Base-by-base conservation (phyloP, 2,888 invertebrate genomes). In the Emmelina monodactyla region DNA sequence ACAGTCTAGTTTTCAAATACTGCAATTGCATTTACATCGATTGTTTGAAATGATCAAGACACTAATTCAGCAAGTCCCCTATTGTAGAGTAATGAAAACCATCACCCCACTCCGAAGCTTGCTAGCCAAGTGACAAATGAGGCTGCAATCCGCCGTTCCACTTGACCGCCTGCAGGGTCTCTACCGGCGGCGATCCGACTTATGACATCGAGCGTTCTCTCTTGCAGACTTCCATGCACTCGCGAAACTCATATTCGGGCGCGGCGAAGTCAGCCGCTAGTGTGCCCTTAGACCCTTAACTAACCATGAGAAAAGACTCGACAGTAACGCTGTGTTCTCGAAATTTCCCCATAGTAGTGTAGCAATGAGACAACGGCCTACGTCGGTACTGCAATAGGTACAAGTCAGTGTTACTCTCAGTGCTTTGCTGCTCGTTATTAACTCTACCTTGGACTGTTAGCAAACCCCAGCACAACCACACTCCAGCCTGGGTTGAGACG, bases 221-320 rank as follows among this genome's bases (percentile, higher is more conserved):
- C 83, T 87, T 87, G 82, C 87, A 87, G 87, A 87, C 87, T 87
- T 87, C 86, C 86, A 84, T 83, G 84, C 85, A 78, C 85, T 87
- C 83, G 86, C 87, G 83, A 83, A 84, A 83, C 82, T 85, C 81
- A 84, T 87, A 84, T 87, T 87, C 85, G 65, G 59, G 58, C 66
- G 73, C 83, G 81, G 83, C 82, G 84, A 75, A 73, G 78, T 69
- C 62, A 59, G 72, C 70, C 76, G 81, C 57, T 78, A 79, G 82
- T 53, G 59, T 55, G 55, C 55, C 59, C 60, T 54, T 66, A 62
- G 61, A 59, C 53, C 58, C 53, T 49, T 69, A 63, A 60, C 70
- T 72, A 69, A 67, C 62, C 48, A 58, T 63, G 63, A 59, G 63
- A 60, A 63, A 62, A 66, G 61, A 66, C 68, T 64, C 69, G 55